Evolutionary conservation across 2,888 invertebrate species (phyloP), one percentile per base, ranked within the genome.

Genomic region (Choreutis nemorana): DNA sequence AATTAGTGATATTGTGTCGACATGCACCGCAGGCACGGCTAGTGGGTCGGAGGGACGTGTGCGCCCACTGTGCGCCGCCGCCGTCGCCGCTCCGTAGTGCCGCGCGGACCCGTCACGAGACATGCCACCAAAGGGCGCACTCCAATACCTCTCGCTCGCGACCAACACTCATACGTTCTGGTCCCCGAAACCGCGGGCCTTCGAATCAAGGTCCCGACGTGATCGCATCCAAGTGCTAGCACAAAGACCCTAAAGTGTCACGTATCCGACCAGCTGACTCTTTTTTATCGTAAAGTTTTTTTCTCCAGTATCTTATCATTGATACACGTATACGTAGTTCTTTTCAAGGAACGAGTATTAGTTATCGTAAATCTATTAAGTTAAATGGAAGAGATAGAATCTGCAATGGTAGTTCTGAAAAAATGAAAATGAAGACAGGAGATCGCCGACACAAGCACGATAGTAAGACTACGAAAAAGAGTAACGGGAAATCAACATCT

Each of bases 401-500:
- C n/a, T n/a, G 30, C 37, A 37, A 38, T 32, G 5, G 8, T 18
- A 40, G 30, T 40, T 36, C 32, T 40, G 35, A 31, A 32, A 40
- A n/a, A 34, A 37, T 42, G 34, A 66, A 57, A 41, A 73, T 77
- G 77, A 78, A 73, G 59, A 66, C 61, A 33, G 63, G 67, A 26
- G 65, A 64, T 43, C 52, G 42, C 33, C 50, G 48, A 28, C 37
- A 47, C 9, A 67, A 67, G 34, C 50, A 51, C 30, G 57, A 59
- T 44, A 44, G 25, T 42, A 42, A 25, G 45, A 2, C 43, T 14
- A 59, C 51, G 30, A 44, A 44, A 44, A 28, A 43, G 42, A 10
- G 37, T 39, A 11, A 38, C 22, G 37, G 30, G 10, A 44, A 39
- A 20, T 6, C 4, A 18, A 8, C 5, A 18, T 18, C 18, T 6